Base-by-base conservation (phyloP, 2,113 vertebrate species). In the Orycteropus afer region DNA sequence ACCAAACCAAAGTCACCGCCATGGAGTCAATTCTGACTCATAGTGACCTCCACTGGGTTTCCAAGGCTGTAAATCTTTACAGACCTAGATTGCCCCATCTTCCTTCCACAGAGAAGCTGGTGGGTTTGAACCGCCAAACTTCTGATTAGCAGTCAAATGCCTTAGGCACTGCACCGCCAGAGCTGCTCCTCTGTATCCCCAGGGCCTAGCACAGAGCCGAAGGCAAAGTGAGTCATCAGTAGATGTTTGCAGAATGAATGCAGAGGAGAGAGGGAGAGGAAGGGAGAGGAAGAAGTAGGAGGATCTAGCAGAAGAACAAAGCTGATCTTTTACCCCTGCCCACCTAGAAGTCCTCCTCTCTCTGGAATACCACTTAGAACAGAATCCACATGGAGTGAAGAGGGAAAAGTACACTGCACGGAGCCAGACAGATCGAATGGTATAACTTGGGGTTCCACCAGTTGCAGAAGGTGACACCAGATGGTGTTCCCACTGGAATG, bases 401-500 rank as follows among this genome's bases (percentile, higher is more conserved):
- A 57, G 32, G 76, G 47, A 25, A 40, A 25, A 18, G 57, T 42
- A 90, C 1, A n/a, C 20, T 59, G 69, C 86, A 65, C 17, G 71
- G 53, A 80, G n/a, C 47, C 63, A 47, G 78, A 73, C 6, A 84
- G 80, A 63, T 11, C 15, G 25, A 65, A 61, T 5, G 51, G 67
- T 78, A 37, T n/a, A 67, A 37, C 17, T 65, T 20, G 86, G 67
- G 78, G 51, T 51, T 3, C 89, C 67, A 32, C 17, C 22, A 13
- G 86, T 29, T 78, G 51, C 13, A 61, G n/a, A 45, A 23, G 29
- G 9, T 2, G 34, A 7, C 42, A 22, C 42, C 88, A 55, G 49
- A 37, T 3, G 22, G 27, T 10, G 42, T 27, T 42, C 61, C 49
- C 67, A 53, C 3, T 8, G 0, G 0, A 73, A 83, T 7, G 25